Evolutionary conservation across 2,113 vertebrate species (phyloP), one percentile per base, ranked within the genome.

Genomic region (Enhydra lutris): DNA sequence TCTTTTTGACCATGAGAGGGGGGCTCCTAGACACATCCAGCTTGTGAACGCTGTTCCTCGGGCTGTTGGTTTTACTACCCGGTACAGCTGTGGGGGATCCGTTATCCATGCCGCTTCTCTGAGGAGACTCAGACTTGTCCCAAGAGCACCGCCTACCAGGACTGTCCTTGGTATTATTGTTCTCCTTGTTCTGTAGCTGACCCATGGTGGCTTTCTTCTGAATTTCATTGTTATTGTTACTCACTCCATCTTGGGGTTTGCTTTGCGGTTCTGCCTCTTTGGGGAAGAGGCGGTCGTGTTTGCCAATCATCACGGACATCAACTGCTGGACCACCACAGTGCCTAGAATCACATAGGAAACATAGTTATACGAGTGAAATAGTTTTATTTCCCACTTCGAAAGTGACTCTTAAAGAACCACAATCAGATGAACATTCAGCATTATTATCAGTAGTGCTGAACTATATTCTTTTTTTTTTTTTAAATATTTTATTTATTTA

Each of bases 281-380:
- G 29, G 99, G 99, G 98, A 99, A 99, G 2, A 99, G 98, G 34
- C 98, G 97, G 39, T 99, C 99, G 0, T 99, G 99, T 73, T 99
- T 99, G 94, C 99, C 99, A n/a, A 99, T 99, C 98, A 99, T 98
- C 97, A 99, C 97, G 1, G 99, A 99, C 99, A 99, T 99, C 73
- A 99, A 98, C 98, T 99, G 99, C 98, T 99, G 99, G 93, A 99
- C 99, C 91, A 99, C 99, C 86, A 99, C 99, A 0, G 99, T 99
- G 97, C 99, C 99, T 99, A 97, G 24, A 97, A 97, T 97, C 91
- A 57, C 76, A 98, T 0, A 95, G 4, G 91, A 96, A 98, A 94
- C 26, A 95, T 4, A 1, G 4, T 0, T 2, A n/a, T 2, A 63
- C 91, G 65, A 98, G n/a, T 0, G 42, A 71, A 1, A 12, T 26